These are phyloP conservation scores for Capromys pilorides DNA, from an alignment of 2,797 vertebrate genomes.

Conservation along the genomic window DNA sequence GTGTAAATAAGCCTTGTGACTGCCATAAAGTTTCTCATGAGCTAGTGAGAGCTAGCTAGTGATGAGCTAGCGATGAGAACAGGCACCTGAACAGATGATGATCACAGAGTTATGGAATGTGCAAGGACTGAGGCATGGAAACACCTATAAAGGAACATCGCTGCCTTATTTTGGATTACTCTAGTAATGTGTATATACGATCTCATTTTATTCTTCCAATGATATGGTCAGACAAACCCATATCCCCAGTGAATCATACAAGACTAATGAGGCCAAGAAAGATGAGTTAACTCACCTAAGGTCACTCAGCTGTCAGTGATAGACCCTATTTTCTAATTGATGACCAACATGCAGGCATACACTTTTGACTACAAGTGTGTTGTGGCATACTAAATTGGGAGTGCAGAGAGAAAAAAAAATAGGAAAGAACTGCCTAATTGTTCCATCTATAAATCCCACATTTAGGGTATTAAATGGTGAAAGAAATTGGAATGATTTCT, in stretches of 20 bases:
- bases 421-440: background rate
- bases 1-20: background rate
- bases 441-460: conserved; percentile 1
- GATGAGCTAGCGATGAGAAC: background rate
- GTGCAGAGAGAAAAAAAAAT: background rate
- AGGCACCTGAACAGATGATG: background rate
- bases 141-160: background rate
- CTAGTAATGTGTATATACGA: background rate
- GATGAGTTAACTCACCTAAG: background rate
- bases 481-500: background rate
- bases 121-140: background rate
- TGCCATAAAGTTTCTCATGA: background rate
- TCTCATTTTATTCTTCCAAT: background rate
- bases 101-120: background rate
- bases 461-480: background rate
- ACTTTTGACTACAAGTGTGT: background rate
- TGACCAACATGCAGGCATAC: background rate
- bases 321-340: background rate
- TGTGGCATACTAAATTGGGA: background rate
- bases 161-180: background rate
- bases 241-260: background rate
- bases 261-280: background rate
- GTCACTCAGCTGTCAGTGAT: background rate
- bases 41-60: background rate
- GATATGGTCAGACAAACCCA: background rate